Conservation (phyloP, 2,113 vertebrate genomes). For the Bos taurus region DNA sequence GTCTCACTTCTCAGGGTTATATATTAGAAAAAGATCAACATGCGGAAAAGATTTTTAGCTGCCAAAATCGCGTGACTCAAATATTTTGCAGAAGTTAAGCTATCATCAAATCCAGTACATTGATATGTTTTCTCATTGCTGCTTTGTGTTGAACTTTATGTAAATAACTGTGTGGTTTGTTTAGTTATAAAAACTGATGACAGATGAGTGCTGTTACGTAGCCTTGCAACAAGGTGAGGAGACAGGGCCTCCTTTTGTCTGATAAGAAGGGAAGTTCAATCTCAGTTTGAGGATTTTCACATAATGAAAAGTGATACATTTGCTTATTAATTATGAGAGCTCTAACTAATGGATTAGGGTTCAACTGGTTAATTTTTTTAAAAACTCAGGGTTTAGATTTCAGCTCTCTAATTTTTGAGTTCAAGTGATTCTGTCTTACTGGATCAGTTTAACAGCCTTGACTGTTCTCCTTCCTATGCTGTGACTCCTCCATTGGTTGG, state of each 20-base stretch:
- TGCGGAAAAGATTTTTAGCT: neutral
- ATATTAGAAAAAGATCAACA: neutral
- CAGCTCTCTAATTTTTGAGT: neutral
- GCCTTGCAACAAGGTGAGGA: neutral
- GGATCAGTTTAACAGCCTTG: neutral
- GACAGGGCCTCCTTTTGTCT: neutral
- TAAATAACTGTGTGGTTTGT: neutral
- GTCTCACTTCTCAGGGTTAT: neutral
- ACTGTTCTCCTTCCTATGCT: neutral
- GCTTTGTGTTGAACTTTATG: neutral
- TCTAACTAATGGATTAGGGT: neutral
- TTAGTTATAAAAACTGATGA: neutral
- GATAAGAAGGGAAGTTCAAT: neutral
- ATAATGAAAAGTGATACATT: neutral
- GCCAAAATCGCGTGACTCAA: neutral
- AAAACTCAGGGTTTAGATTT: neutral
- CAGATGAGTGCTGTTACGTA: neutral
- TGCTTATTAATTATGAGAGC: neutral
- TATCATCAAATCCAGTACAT: neutral
- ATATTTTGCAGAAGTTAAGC: neutral
- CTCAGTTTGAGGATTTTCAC: neutral
- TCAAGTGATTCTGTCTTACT: neutral
- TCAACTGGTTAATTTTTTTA: neutral
- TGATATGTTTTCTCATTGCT: neutral
- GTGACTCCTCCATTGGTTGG: neutral